Base-by-base conservation (phyloP, 1,140 invertebrate species). In the Drosophila gunungcola region DNA sequence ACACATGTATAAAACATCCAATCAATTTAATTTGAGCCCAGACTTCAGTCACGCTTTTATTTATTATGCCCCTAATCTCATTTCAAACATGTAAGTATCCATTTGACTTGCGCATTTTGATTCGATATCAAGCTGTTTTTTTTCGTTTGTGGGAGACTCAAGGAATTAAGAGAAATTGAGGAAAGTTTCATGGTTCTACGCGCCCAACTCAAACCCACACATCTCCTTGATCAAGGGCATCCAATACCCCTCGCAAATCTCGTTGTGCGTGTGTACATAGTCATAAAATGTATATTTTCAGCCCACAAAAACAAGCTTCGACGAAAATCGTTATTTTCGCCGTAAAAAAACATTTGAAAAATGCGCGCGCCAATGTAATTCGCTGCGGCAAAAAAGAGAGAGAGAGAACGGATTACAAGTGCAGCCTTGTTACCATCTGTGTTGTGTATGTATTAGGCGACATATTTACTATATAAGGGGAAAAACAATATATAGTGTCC, bases 321-420 rank as follows among this genome's bases (percentile, higher is more conserved):
- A 72, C 67, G 86, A 89, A 89, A 89, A 89, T 89, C 85, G 80
- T 89, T 89, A 89, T 78, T 89, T 89, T 84, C 85, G 84, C 85
- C 80, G 80, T 90, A 88, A 89, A 88, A 86, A 79, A 84, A 63
- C 77, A 84, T 88, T 89, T 89, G 68, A 89, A 89, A 85, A 88
- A 80, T 89, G 85, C 84, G 84, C 84, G 84, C 84, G 80, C 78
- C 77, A 83, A 80, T 79, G 67, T 82, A 83, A 89, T 88, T 89
- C 84, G 84, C 84, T 84, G 51, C 58, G 52, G 65, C 62, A 79
- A 42, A 45, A 45, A 4, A 45, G 36, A 69, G 21, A 41, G 45
- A 7, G 61, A 43, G 42, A 29, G 67, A 65, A 68, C 56, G 76
- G 68, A 83, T 88, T 86, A 86, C 84, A 88, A 89, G 83, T 89